Conservation (phyloP, 2,888 invertebrate genomes). For the Tachina grossa region DNA sequence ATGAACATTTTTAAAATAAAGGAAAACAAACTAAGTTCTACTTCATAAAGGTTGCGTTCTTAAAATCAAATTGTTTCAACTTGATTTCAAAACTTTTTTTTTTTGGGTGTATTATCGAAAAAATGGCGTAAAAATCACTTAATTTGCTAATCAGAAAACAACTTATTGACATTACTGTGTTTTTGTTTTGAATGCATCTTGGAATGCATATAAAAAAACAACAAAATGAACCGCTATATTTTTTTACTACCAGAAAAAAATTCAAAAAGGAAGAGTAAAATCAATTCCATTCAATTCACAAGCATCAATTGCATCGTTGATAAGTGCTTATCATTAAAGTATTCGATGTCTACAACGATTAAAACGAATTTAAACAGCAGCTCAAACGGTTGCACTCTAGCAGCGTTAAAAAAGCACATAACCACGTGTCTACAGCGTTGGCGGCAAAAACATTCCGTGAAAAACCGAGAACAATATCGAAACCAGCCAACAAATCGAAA, state of each 20-base stretch:
- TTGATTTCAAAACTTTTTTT: too few relatives aligned
- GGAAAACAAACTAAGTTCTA: too few relatives aligned
- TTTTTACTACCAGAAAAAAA: conserved; percentile 32
- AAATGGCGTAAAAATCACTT: background rate
- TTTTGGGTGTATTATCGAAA: too few relatives aligned
- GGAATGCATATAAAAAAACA: background rate
- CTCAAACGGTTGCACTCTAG: conserved; percentile 76
- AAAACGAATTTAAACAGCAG: conserved; percentile 79
- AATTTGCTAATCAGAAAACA: background rate
- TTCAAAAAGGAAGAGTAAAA: background rate
- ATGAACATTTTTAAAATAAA: too few relatives aligned
- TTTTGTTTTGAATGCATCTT: background rate
- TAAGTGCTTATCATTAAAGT: conserved; percentile 25
- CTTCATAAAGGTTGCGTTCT: too few relatives aligned
- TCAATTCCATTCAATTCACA: conserved; percentile 58
- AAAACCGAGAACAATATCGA: conserved; percentile 43
- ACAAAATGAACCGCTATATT: conserved; percentile 50
- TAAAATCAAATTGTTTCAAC: too few relatives aligned
- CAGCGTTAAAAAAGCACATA: conserved; percentile 75
- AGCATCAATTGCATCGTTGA: conserved; percentile 34
- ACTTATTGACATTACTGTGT: too few relatives aligned
- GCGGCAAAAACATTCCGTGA: conserved; percentile 67
- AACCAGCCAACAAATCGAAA: conserved; percentile 43
- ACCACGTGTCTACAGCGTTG: conserved; percentile 79
- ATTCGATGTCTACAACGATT: conserved; percentile 69